phyloP scores from a whole-genome alignment of 2,797 vertebrate species.

The Anas capensis region DNA sequence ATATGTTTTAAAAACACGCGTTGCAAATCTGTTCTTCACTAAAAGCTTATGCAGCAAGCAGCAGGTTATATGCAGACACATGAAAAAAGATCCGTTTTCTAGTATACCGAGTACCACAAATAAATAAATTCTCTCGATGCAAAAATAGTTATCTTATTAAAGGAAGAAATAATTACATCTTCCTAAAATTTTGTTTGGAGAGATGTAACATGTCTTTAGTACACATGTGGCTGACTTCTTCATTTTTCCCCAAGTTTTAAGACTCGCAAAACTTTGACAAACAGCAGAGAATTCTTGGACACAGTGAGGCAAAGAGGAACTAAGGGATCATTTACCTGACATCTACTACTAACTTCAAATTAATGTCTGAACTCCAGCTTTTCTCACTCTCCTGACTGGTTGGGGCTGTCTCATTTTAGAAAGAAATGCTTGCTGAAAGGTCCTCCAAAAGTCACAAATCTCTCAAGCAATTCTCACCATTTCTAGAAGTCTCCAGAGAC shows the following conservation, averaged over 20 bases:
- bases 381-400: neutral
- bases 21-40: conserved; percentile 38
- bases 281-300: neutral
- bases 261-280: neutral
- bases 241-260: neutral
- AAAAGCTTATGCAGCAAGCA: conserved; percentile 24
- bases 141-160: conserved; percentile 66
- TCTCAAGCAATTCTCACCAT: neutral
- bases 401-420: neutral
- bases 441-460: neutral
- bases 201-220: neutral
- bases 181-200: neutral
- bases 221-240: neutral
- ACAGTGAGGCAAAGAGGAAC: neutral
- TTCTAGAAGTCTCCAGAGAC: neutral
- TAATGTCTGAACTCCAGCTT: neutral
- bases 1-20: conserved; percentile 12
- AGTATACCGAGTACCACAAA: conserved; percentile 25
- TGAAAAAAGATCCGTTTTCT: neutral
- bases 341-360: neutral
- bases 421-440: neutral
- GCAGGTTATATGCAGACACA: neutral
- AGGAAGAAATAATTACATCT: conserved; percentile 13
- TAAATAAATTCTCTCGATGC: conserved; percentile 63
- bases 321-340: neutral